Evolutionary conservation across 2,113 vertebrate species (phyloP).

Genomic region (Sterrhoptilus dennistouni): DNA sequence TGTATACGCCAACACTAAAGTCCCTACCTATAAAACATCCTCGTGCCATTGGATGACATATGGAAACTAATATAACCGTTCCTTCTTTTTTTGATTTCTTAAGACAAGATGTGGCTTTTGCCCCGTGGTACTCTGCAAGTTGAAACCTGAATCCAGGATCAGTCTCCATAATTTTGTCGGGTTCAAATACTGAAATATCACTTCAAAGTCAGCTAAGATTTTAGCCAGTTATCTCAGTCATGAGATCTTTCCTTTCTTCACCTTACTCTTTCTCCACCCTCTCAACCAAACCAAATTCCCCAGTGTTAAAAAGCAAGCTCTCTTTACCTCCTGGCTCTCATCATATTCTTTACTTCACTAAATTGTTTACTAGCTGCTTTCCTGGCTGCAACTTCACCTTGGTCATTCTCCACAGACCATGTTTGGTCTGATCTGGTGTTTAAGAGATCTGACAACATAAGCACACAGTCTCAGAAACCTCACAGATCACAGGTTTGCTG

Average conservation of each 20-base stretch:
- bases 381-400: neutral
- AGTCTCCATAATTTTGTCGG: neutral
- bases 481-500: neutral
- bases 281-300: neutral
- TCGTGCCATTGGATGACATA: neutral
- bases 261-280: neutral
- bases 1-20: neutral
- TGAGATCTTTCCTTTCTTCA: neutral
- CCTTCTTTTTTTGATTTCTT: neutral
- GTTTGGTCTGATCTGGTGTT: neutral
- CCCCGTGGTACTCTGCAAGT: neutral
- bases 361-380: neutral
- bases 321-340: neutral
- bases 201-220: neutral
- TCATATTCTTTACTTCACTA: neutral
- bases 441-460: neutral
- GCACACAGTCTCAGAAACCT: neutral
- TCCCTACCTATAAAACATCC: neutral
- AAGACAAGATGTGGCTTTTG: neutral
- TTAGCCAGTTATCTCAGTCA: constrained; percentile 6
- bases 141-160: neutral
- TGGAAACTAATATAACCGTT: fast-evolving
- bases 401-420: neutral
- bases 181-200: neutral
- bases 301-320: neutral